Evolutionary conservation across 2,888 invertebrate species (phyloP).

Genomic region (Raillietiella orientalis): DNA sequence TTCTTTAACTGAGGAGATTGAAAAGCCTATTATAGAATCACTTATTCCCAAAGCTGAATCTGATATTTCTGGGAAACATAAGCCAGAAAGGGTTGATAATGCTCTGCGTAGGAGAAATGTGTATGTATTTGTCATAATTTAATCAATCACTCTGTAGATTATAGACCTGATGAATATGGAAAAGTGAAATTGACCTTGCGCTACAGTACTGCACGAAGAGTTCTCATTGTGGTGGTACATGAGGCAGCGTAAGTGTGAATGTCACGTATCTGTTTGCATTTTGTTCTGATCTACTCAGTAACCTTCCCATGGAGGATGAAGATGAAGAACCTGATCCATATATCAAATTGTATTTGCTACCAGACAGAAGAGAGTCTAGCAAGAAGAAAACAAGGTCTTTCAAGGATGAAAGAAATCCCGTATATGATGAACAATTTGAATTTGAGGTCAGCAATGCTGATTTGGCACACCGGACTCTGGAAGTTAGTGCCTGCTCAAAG

Average conservation of each 20-base stretch:
- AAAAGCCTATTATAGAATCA: too few relatives aligned
- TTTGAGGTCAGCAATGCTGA: conserved; percentile 53
- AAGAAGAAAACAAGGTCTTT: conserved; percentile 44
- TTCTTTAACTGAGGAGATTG: too few relatives aligned
- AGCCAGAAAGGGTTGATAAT: too few relatives aligned
- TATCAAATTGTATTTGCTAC: conserved; percentile 53
- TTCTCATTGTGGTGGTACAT: conserved; percentile 49
- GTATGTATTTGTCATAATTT: too few relatives aligned
- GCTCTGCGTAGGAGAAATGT: too few relatives aligned
- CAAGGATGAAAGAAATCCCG: conserved; percentile 66
- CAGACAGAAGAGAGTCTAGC: conserved; percentile 48
- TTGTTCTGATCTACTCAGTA: conserved; percentile 15
- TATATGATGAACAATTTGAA: conserved; percentile 68
- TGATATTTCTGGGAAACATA: too few relatives aligned
- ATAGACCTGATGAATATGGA: too few relatives aligned
- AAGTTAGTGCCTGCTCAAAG: conserved; percentile 59
- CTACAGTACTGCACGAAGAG: conserved; percentile 50
- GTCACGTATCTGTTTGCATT: not conserved
- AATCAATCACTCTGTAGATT: too few relatives aligned
- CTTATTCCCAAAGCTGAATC: too few relatives aligned
- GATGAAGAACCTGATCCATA: conserved; percentile 61
- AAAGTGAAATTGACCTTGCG: conserved; percentile 54
- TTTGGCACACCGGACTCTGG: conserved; percentile 35
- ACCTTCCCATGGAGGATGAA: conserved; percentile 45
- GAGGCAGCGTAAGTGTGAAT: conserved; percentile 55